phyloP scores from a whole-genome alignment of 2,113 vertebrate genomes.

The Eurypyga helias region DNA sequence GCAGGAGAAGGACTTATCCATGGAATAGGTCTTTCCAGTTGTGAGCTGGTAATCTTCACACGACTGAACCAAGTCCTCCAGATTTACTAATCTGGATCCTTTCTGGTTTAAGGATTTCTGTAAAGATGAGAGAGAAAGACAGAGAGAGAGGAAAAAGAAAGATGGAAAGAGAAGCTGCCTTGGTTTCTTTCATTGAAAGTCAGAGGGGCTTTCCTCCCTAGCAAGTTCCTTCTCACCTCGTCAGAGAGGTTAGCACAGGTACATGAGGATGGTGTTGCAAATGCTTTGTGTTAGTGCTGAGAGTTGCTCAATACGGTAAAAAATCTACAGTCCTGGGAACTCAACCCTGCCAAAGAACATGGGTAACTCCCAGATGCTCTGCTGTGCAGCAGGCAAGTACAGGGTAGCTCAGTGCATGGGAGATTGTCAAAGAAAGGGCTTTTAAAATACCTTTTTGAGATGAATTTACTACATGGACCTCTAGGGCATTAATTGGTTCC shows the following conservation, averaged over 20 bases:
- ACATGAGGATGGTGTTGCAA: not conserved
- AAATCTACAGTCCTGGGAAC: accelerated
- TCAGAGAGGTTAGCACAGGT: not conserved
- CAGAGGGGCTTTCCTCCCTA: not conserved
- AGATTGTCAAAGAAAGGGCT: conserved; percentile 23
- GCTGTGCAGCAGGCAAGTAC: not conserved
- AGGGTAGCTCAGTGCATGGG: not conserved
- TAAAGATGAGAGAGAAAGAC: not conserved
- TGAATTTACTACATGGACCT: conserved; percentile 66
- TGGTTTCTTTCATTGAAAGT: not conserved
- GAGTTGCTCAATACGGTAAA: not conserved
- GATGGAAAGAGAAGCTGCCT: accelerated
- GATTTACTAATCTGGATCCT: not conserved
- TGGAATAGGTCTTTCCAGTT: not conserved
- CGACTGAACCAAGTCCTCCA: not conserved
- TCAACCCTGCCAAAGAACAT: not conserved
- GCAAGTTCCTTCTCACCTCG: not conserved
- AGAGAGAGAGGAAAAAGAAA: not conserved
- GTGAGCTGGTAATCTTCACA: not conserved
- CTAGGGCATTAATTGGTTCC: conserved; percentile 61
- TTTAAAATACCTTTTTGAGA: conserved; percentile 60
- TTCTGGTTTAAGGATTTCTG: not conserved
- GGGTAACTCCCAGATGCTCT: not conserved
- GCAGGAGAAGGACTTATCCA: not conserved
- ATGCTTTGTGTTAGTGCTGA: not conserved